Percentiles rank a stretch among this genome's conserved stretches.
These are phyloP conservation scores for Brenthis ino DNA, from an alignment of 2,888 invertebrate species.

Conservation along the genomic window DNA sequence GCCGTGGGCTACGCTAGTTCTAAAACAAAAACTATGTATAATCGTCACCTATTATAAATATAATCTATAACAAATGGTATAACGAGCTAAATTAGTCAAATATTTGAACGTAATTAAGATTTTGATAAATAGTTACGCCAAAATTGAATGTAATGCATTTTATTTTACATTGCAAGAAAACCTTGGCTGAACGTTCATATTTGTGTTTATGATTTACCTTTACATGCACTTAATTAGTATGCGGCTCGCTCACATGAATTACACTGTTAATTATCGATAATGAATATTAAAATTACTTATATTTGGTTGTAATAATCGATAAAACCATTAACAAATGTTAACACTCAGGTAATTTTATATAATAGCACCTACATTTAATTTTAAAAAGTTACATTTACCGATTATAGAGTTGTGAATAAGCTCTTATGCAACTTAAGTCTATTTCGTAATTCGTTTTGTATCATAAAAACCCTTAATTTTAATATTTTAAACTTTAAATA, in stretches of 20 bases:
- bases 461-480: not conserved
- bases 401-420: too few species aligned
- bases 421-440: not conserved
- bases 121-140: conserved; percentile 31
- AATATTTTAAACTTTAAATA: not conserved
- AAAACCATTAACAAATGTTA: not conserved
- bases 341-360: not conserved
- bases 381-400: not conserved
- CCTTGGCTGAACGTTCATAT: conserved; percentile 52
- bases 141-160: conserved; percentile 47
- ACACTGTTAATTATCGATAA: conserved; percentile 11
- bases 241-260: conserved; percentile 13
- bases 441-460: conserved; percentile 1
- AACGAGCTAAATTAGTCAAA: not conserved
- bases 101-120: not conserved
- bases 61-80: not conserved
- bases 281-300: conserved; percentile 13
- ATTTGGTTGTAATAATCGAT: conserved; percentile 17
- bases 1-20: too few species aligned
- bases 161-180: conserved; percentile 46
- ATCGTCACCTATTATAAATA: too few species aligned
- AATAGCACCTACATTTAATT: conserved; percentile 4
- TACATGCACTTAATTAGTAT: conserved; percentile 22
- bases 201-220: conserved; percentile 19
- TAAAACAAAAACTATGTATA: too few species aligned